Evolutionary conservation across 1,140 invertebrate genomes (phyloP), one percentile per base, ranked within the genome.

Genomic region (Acromyrmex echinatior): DNA sequence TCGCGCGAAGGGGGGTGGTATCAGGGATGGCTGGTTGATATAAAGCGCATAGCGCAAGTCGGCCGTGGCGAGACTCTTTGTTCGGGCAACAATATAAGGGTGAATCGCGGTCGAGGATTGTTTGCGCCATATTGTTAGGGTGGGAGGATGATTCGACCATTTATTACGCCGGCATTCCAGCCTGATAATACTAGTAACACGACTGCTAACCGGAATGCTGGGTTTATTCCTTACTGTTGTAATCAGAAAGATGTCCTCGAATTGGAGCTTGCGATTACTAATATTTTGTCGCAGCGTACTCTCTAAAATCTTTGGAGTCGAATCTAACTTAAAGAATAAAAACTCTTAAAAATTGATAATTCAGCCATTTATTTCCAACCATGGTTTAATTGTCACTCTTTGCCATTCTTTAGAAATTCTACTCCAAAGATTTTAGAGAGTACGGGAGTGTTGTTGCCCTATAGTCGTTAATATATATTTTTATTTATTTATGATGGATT

Each of bases 1-100:
- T 71, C 76, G 74, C 51, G 77, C 39, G 65, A 85, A 76, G 71
- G 87, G 28, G 31, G 63, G 71, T 77, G 76, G 90, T 56, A 35
- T 18, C 68, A 76, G 78, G 86, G 91, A 77, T 66, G 76, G 66
- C 63, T 88, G 90, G 87, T 81, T 91, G 87, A 88, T 88, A 92
- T 87, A 93, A 93, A 93, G 93, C 91, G 86, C 92, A 92, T 91
- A 92, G 93, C 92, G 90, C 92, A 89, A 94, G 93, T 94, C 91
- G 92, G 91, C 90, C 92, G 86, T 92, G 80, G 91, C 89, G 87
- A 90, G 91, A 93, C 93, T 93, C 93, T 95, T 95, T 94, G 94
- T 95, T 93, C 93, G 91, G 88, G 93, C 92, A 93, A 94, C 93
- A 95, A 94, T 94, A 94, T 94, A 94, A 94, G 94, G 93, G 93